A percentile compares a stretch with the other conserved stretches of the same genome.
Evolutionary conservation across 2,888 invertebrate genomes (phyloP).

Genomic region (Invenusta paracnida): DNA sequence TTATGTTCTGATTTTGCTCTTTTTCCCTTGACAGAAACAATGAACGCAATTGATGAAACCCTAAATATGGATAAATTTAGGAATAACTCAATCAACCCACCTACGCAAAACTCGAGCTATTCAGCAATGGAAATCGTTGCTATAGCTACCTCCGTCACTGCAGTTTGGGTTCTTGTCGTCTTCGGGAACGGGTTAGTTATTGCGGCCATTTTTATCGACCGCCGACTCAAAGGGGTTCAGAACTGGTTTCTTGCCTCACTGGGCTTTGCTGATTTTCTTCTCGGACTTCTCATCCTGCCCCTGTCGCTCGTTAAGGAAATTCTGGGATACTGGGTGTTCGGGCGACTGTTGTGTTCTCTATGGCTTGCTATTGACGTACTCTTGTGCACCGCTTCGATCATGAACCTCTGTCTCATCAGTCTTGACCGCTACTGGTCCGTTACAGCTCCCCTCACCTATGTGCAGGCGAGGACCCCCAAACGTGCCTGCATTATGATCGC

Average conservation of each 20-base stretch:
- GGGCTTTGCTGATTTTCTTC: constrained; percentile 88
- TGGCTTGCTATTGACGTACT: constrained; percentile 83
- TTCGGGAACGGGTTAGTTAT: constrained; percentile 94
- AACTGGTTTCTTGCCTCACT: constrained; percentile 96
- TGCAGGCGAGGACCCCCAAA: constrained; percentile 83
- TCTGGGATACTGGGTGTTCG: constrained; percentile 97
- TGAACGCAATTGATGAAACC: too few relatives aligned
- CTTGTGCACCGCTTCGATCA: constrained; percentile 88
- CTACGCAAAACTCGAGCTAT: constrained; percentile 62
- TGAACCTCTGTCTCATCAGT: constrained; percentile 91
- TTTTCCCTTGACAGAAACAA: too few relatives aligned
- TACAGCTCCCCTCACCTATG: constrained; percentile 83
- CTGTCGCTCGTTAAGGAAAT: constrained; percentile 90
- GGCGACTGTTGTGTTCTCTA: constrained; percentile 90
- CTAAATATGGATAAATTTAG: too few relatives aligned
- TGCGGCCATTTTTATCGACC: constrained; percentile 89
- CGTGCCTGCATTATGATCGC: constrained; percentile 87
- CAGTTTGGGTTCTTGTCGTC: constrained; percentile 75
- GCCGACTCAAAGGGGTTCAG: constrained; percentile 87
- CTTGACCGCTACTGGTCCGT: constrained; percentile 94
- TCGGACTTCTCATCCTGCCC: constrained; percentile 90
- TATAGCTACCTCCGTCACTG: constrained; percentile 31
- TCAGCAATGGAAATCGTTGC: constrained; percentile 27
- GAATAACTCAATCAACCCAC: too few relatives aligned
- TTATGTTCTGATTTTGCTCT: too few relatives aligned